Evolutionary conservation across 2,797 vertebrate species (phyloP).

Genomic region (Oophaga sylvatica): DNA sequence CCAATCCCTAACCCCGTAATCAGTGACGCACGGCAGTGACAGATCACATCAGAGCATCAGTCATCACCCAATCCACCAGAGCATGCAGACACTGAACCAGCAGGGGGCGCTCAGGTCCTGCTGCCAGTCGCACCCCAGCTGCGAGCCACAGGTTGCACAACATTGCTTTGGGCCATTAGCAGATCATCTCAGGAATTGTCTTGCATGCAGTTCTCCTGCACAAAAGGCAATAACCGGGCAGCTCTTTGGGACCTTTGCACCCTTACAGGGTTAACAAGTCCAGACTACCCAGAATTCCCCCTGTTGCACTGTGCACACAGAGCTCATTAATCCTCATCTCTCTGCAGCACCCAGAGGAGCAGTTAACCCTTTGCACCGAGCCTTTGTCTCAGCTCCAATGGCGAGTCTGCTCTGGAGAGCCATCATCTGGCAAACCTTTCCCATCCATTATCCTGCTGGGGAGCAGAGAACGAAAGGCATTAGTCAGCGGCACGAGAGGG

Average conservation of each 20-base stretch:
- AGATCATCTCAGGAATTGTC: not conserved
- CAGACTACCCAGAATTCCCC: constrained; percentile 1
- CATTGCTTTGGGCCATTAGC: not conserved
- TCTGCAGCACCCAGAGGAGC: constrained; percentile 29
- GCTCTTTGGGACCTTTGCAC: not conserved
- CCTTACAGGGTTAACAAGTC: not conserved
- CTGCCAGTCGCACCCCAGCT: not conserved
- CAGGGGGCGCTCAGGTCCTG: not conserved
- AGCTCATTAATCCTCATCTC: constrained; percentile 40
- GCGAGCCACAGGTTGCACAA: not conserved
- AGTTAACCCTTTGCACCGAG: constrained; percentile 32
- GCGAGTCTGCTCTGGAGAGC: not conserved
- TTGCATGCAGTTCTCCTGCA: not conserved
- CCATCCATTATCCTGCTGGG: constrained; percentile 39
- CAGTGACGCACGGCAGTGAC: too few species aligned
- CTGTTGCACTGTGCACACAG: not conserved
- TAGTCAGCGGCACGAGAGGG: constrained; percentile 13
- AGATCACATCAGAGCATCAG: not conserved
- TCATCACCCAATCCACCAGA: not conserved
- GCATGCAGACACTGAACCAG: not conserved
- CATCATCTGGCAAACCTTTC: constrained; percentile 2
- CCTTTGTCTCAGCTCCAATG: not conserved
- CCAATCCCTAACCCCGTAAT: too few species aligned
- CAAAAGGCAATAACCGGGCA: not conserved
- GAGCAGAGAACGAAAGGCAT: constrained; percentile 24